Evolutionary conservation across 2,113 vertebrate species (phyloP).

Genomic region (Alexandromys fortis): DNA sequence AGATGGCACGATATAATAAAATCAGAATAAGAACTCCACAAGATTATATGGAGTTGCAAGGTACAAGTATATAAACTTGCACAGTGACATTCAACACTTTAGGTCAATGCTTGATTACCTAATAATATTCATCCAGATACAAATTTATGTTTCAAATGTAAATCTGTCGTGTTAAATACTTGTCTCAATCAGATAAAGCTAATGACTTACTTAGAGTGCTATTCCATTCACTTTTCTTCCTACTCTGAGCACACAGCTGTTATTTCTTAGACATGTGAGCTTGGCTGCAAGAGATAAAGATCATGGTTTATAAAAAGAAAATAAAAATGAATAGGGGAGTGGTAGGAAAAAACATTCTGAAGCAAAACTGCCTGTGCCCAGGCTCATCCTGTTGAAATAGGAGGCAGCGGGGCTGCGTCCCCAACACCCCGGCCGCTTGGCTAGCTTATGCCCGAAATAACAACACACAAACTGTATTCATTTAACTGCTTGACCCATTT

Average conservation of each 20-base stretch:
- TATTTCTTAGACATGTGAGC: background rate
- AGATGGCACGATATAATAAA: constrained; percentile 42
- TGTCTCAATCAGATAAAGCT: constrained; percentile 27
- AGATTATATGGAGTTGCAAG: background rate
- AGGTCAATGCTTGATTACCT: background rate
- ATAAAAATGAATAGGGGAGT: background rate
- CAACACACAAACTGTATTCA: no score
- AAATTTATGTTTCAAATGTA: background rate
- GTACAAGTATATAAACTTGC: background rate
- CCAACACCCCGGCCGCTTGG: no score
- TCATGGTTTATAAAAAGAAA: background rate
- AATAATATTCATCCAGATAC: constrained; percentile 13
- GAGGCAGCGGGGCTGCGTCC: no score
- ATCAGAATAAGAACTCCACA: constrained; percentile 8
- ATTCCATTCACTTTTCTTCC: constrained; percentile 4
- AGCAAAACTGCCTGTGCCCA: background rate
- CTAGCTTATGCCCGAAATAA: no score
- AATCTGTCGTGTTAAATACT: background rate
- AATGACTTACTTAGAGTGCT: background rate
- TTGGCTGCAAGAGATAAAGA: background rate
- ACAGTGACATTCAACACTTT: background rate
- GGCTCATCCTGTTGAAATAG: no score
- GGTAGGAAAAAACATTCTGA: background rate
- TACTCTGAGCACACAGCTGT: background rate
- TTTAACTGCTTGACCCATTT: no score